Evolutionary conservation across 2,888 invertebrate genomes (phyloP).

Genomic region (Noctua janthe): DNA sequence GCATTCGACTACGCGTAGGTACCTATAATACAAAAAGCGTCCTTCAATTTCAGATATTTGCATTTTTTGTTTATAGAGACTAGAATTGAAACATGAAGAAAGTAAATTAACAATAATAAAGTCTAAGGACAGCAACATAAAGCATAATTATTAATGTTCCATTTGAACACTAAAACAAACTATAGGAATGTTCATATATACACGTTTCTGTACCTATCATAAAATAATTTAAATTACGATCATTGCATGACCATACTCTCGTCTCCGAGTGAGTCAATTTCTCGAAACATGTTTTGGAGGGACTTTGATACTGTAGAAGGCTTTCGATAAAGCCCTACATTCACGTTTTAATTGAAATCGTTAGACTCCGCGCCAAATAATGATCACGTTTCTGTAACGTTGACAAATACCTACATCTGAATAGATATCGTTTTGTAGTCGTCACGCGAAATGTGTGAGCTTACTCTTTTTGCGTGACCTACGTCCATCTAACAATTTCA

Average conservation of each 20-base stretch:
- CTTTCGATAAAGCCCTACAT: not conserved
- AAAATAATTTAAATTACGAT: conserved; percentile 9
- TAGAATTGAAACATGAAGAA: conserved; percentile 29
- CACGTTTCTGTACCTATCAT: not conserved
- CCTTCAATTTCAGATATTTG: conserved; percentile 1
- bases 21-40: not conserved
- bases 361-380: not conserved
- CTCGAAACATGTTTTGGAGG: conserved; percentile 45
- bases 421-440: not conserved
- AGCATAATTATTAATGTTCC: conserved; percentile 9
- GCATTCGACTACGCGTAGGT: not conserved
- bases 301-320: conserved; percentile 16
- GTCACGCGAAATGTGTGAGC: not conserved
- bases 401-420: not conserved
- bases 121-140: not conserved
- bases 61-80: conserved; percentile 31
- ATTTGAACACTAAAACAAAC: conserved; percentile 24
- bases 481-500: not conserved
- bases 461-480: not conserved
- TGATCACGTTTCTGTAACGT: not conserved
- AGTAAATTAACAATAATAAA: not conserved
- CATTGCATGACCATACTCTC: conserved; percentile 5
- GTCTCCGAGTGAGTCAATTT: conserved; percentile 13
- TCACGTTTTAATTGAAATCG: not conserved
- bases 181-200: conserved; percentile 25